Base-by-base conservation (phyloP, 2,113 vertebrate species). In the Ibidorhyncha struthersii region DNA sequence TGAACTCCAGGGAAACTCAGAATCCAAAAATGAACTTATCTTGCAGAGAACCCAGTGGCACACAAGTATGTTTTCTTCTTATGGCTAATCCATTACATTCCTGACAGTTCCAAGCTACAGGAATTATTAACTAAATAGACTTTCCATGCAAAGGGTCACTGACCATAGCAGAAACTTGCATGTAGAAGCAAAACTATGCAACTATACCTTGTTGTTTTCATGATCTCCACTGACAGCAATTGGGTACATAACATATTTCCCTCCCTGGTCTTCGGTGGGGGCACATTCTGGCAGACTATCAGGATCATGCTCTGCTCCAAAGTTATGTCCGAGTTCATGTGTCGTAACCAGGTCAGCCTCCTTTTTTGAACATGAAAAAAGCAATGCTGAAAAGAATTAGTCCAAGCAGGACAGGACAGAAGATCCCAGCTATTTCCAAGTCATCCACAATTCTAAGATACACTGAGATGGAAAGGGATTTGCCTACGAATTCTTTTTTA, bases 141-240 rank as follows among this genome's bases (percentile, higher is more conserved):
- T 85, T 85, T 36, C 82, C 50, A 45, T 52, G 50, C 76, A 76
- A 82, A 85, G 38, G 70, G 18, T 77, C 67, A 62, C 1, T 83
- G 41, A 82, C 32, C 71, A 79, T 0, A 58, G 81, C 66, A 87
- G 22, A 67, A 66, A 84, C 21, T 34, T 34, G 6, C 21, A 79
- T 1, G 1, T 8, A 34, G 58, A 87, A 32, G 59, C 36, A 90
- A 74, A 94, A 72, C 32, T 32, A 15, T 11, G 27, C 21, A 53
- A 27, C 58, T 29, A 4, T 98, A 99, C 99, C 99, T 99, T 99
- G 95, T 99, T 99, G 97, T 99, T 99, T 86, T 98, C 93, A 12
- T 99, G 99, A 86, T 99, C 99, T n/a, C 99, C 99, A 11, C 99
- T 99, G 97, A 99, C 99, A 86, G 99, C 99, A 20, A 99, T 99